Evolutionary conservation across 2,797 vertebrate genomes (phyloP).

Genomic region (Gobionotothen gibberifrons): DNA sequence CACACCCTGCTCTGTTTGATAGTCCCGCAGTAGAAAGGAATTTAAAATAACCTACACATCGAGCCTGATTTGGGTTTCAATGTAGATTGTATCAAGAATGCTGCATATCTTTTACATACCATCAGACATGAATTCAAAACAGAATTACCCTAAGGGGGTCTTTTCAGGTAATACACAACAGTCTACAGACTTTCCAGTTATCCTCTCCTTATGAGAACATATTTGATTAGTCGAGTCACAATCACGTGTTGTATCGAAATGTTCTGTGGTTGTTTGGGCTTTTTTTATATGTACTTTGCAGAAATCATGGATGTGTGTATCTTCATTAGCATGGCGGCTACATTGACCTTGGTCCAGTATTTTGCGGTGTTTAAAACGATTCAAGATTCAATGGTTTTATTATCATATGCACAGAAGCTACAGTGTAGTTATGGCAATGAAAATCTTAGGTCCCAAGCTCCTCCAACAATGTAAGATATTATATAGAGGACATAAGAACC

Average conservation of each 20-base stretch:
- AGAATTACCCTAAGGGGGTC: conserved; percentile 22
- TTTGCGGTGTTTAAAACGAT: not conserved
- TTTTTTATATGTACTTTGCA: not conserved
- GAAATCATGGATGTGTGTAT: not conserved
- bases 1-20: conserved; percentile 7
- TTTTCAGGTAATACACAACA: conserved; percentile 30
- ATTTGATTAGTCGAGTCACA: conserved; percentile 35
- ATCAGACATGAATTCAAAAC: conserved; percentile 24
- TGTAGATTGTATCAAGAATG: not conserved
- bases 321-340: not conserved
- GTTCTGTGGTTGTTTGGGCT: not conserved
- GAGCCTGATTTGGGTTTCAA: conserved; percentile 15
- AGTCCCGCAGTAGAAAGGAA: conserved; percentile 10
- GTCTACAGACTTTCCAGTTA: conserved; percentile 29
- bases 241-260: not conserved
- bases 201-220: conserved; percentile 36
- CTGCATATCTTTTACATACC: conserved; percentile 6
- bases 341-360: not conserved
- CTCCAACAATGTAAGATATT: too few relatives aligned
- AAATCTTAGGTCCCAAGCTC: too few relatives aligned
- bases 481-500: too few relatives aligned
- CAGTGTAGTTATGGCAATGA: too few relatives aligned
- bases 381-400: not conserved
- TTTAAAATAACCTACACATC: not conserved
- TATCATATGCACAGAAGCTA: too few relatives aligned